Percentiles rank a stretch among this genome's conserved stretches.
Evolutionary conservation across 2,888 invertebrate species (phyloP).

Genomic region (Eustalomyia histrio): DNA sequence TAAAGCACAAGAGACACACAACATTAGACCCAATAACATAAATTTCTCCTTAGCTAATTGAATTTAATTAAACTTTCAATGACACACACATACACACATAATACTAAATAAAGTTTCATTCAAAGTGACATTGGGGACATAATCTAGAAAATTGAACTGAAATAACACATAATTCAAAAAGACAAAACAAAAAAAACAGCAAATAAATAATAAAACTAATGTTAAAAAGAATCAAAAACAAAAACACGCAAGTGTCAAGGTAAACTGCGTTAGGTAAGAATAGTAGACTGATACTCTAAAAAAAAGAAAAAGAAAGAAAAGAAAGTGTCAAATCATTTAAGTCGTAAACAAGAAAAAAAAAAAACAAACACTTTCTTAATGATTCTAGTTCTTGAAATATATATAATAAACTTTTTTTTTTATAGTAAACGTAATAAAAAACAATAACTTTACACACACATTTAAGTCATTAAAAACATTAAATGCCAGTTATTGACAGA

Average conservation of each 20-base stretch:
- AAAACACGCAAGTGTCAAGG: constrained; percentile 30
- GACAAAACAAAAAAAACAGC: constrained; percentile 7
- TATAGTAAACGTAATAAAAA: too few species aligned
- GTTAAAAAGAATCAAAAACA: not conserved
- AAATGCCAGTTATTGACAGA: not conserved
- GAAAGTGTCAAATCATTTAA: constrained; percentile 59
- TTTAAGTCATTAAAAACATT: not conserved
- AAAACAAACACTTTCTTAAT: not conserved
- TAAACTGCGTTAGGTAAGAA: constrained; percentile 32
- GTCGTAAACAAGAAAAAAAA: not conserved
- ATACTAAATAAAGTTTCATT: constrained; percentile 27
- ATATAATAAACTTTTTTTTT: not conserved
- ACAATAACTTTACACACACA: constrained; percentile 10
- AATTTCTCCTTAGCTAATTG: constrained; percentile 64
- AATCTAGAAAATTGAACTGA: constrained; percentile 46
- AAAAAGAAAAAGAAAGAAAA: constrained; percentile 47
- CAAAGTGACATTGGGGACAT: constrained; percentile 55
- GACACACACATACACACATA: constrained; percentile 12
- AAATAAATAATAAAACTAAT: constrained; percentile 8
- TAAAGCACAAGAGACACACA: constrained; percentile 6
- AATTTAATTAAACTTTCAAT: constrained; percentile 61
- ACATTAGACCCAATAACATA: constrained; percentile 56
- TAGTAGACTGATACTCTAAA: not conserved
- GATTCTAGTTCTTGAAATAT: not conserved
- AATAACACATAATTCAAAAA: constrained; percentile 14